These are phyloP conservation scores for Sepiola atlantica DNA, from an alignment of 2,888 invertebrate species.

Conservation along the genomic window DNA sequence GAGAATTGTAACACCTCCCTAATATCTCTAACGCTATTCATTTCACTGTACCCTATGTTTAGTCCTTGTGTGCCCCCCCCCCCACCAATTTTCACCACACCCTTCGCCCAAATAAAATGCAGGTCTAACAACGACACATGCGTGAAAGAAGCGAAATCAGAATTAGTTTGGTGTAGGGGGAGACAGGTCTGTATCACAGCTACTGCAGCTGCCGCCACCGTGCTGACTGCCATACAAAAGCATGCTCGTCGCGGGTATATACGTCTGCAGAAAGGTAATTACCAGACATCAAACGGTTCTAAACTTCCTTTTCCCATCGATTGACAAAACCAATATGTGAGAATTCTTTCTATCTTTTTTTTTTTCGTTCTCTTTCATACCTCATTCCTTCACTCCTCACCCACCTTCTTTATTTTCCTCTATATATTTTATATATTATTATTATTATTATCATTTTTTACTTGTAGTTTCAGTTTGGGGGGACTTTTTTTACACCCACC, in stretches of 20 bases:
- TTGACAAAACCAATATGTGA: neutral
- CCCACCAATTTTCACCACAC: neutral
- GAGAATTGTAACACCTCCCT: neutral
- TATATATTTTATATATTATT: too few species aligned
- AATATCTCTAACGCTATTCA: neutral
- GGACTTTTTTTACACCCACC: neutral
- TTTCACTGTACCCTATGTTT: neutral
- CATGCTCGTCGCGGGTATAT: conserved; percentile 1
- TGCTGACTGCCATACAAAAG: neutral
- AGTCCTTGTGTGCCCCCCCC: neutral
- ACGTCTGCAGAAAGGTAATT: conserved; percentile 12
- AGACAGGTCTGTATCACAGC: neutral
- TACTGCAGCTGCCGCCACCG: neutral
- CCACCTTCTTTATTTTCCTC: neutral
- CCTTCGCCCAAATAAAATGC: neutral
- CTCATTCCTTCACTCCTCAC: neutral
- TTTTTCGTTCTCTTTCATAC: too few species aligned
- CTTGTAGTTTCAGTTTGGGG: neutral
- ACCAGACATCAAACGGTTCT: conserved; percentile 6
- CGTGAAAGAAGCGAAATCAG: conserved; percentile 8
- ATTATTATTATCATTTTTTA: neutral
- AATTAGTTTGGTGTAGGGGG: neutral
- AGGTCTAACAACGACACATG: neutral
- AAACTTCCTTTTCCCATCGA: conserved; percentile 1
- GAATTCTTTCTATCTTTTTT: conserved; percentile 14